Evolutionary conservation across 2,797 vertebrate species (phyloP), one percentile per base, ranked within the genome.

Genomic region (Gobionotothen gibberifrons): DNA sequence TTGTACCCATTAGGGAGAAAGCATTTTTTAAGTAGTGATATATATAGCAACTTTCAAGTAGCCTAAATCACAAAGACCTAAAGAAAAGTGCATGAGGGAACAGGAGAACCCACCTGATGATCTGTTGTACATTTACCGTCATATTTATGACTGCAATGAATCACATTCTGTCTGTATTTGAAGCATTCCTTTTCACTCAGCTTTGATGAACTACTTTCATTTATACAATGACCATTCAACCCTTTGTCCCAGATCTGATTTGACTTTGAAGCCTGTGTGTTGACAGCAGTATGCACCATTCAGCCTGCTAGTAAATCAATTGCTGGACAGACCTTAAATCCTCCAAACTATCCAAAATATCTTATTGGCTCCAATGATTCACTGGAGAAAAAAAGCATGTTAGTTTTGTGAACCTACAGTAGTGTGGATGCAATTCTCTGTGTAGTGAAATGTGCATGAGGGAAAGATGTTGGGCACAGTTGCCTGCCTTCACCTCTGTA

Each of bases 121-220:
- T 39, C 4, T 66, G 55, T 61, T 55, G 26, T 3, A 1, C 49
- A 21, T 46, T 61, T 47, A 36, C 47, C 53, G 57, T 51, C 69
- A 62, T 74, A 17, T 42, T 1, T 43, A 4, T 63, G 72, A 69
- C 69, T 60, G 52, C 48, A 36, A 48, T 75, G 26, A 72, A 69
- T 83, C 78, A 77, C 39, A 44, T 13, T 8, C 16, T 42, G 14
- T 40, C 46, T 42, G 14, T 49, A 39, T n/a, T 6, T n/a, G 19
- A 59, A 56, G 42, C 44, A 60, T 65, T 72, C 44, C 59, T 53
- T 61, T 74, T 82, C 15, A 40, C 43, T 49, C n/a, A 13, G 43
- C 57, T 49, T 63, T 80, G 72, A 73, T 64, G 19, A 81, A 76
- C 58, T 59, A 22, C 43, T 22, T 70, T 73, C 49, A 74, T 81